Percentiles rank a stretch among this genome's conserved stretches.
Evolutionary conservation across 2,797 vertebrate species (phyloP).

Genomic region (Rallus crepitans): DNA sequence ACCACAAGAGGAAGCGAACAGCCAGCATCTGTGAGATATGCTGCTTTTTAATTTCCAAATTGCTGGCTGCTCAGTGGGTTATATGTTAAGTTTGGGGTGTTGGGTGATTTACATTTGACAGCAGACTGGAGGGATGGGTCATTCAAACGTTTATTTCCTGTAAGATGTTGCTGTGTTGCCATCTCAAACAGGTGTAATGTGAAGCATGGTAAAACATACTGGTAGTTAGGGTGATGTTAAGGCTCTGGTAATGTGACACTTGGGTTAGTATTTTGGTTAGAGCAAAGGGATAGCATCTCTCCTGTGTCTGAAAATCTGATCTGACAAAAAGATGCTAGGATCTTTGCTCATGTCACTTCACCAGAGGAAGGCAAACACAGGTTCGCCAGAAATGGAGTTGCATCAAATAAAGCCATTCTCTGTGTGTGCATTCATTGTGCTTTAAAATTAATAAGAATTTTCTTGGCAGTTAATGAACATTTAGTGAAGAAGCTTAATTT

Average conservation of each 20-base stretch:
- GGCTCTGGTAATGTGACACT: background rate
- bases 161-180: background rate
- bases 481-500: slow-evolving; percentile 20
- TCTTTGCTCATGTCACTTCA: background rate
- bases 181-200: background rate
- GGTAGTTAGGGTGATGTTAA: background rate
- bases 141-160: background rate
- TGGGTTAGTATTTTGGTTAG: slow-evolving; percentile 7
- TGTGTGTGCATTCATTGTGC: background rate
- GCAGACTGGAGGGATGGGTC: background rate
- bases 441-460: slow-evolving; percentile 23
- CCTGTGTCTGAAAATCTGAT: slow-evolving; percentile 5
- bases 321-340: background rate
- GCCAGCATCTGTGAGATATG: background rate
- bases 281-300: background rate
- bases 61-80: background rate
- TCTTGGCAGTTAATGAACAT: slow-evolving; percentile 14
- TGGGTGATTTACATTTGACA: background rate
- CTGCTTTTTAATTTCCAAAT: background rate
- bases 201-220: background rate
- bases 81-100: background rate
- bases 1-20: background rate
- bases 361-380: background rate
- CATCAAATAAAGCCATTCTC: background rate
- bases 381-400: background rate